Base-by-base conservation (phyloP, 2,113 vertebrate species). In the Tychaedon coryphoeus region DNA sequence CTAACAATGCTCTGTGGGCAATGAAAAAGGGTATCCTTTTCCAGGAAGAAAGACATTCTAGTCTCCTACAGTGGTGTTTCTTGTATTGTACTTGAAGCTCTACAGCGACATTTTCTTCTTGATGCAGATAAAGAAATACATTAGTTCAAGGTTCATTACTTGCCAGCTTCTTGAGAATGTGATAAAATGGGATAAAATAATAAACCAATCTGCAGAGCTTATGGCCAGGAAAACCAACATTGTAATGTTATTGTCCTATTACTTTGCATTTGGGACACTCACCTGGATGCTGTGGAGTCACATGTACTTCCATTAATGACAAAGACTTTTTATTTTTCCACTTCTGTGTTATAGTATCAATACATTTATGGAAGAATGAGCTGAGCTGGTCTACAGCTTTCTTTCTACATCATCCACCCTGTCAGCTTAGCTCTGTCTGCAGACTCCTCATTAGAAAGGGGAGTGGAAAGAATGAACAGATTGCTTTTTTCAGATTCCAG, bases 401-500 rank as follows among this genome's bases (percentile, higher is more conserved):
- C 47, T 47, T 86, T 89, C 56, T 36, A 48, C 69, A 79, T 85
- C 73, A 76, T 28, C 24, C 38, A 69, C 78, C 81, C 51, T 80
- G 82, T 67, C 61, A 92, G 57, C 29, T 91, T 65, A 89, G 34
- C 45, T 89, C 56, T 80, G 33, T 40, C 76, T 94, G 85, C 73
- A 94, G 50, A 92, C 25, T 50, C 70, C 38, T 92, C 54, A 89
- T 88, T 92, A 94, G 42, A 79, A 85, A 86, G 43, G 24, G 23
- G 56, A 80, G 58, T 16, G 23, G 40, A 95, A 38, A 40, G 65
- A 92, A 72, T 1, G 53, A 92, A 93, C 91, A 96, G 83, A 76
- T 96, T 95, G 88, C 71, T 95, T 94, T 96, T 91, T 92, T 73
- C 93, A 90, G 65, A 88, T 93, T 95, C 92, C 94, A 97, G 85